Conservation (phyloP, 2,113 vertebrate species). For the Petrocephalus zakoni region DNA sequence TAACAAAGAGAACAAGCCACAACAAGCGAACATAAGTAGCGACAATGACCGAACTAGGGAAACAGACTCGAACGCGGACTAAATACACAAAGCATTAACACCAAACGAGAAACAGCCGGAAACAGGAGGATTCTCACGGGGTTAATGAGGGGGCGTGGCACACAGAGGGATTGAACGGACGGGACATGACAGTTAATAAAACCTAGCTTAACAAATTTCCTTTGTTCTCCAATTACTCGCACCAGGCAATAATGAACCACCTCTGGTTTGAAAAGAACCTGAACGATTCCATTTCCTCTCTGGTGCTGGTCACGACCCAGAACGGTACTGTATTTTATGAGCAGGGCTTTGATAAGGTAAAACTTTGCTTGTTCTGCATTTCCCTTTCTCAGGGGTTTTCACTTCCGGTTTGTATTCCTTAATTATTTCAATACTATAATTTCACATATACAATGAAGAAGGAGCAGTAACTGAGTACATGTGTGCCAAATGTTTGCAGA, state of each 20-base stretch:
- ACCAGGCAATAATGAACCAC: background rate
- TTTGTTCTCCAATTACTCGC: background rate
- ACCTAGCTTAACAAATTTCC: background rate
- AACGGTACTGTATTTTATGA: background rate
- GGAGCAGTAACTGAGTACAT: background rate
- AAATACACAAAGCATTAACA: too few species aligned
- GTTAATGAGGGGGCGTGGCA: too few species aligned
- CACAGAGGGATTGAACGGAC: too few species aligned
- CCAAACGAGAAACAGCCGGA: too few species aligned
- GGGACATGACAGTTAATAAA: too few species aligned
- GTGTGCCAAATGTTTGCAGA: background rate
- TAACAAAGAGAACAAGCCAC: too few species aligned
- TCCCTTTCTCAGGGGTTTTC: background rate
- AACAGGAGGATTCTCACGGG: too few species aligned
- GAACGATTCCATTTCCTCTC: background rate
- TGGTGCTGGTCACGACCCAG: background rate
- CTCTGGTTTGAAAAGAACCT: constrained; percentile 3
- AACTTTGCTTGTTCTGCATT: background rate
- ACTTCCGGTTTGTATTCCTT: background rate
- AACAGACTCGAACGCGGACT: too few species aligned
- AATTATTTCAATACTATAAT: background rate
- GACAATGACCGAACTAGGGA: too few species aligned
- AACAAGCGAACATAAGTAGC: too few species aligned
- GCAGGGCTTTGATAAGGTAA: background rate
- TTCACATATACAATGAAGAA: background rate